Evolutionary conservation across 2,113 vertebrate genomes (phyloP).

Genomic region (Turnix velox): DNA sequence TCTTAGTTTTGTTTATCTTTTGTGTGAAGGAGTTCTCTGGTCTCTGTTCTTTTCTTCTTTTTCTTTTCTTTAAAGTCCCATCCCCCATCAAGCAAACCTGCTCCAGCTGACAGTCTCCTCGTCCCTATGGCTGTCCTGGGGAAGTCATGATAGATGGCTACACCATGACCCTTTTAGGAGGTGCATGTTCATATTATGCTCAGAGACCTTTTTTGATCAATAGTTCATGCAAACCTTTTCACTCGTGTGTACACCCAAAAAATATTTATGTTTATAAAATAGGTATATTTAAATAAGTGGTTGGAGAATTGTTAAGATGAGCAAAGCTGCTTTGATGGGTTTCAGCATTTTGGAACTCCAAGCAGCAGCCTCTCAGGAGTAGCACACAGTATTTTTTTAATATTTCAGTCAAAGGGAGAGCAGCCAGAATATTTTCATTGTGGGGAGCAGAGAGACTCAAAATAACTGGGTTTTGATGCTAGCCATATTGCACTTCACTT

Average conservation of each 20-base stretch:
- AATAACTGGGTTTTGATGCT: constrained; percentile 9
- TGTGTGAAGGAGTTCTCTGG: not conserved
- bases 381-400: not conserved
- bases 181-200: not conserved
- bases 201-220: constrained; percentile 49
- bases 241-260: not conserved
- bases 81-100: not conserved
- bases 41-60: not conserved
- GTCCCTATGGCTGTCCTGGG: constrained; percentile 16
- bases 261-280: not conserved
- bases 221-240: constrained; percentile 14
- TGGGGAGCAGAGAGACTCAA: not conserved
- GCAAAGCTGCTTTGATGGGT: not conserved
- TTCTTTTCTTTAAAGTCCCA: not conserved
- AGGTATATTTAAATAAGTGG: not conserved
- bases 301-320: not conserved
- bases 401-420: constrained; percentile 25
- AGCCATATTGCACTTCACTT: constrained; percentile 46
- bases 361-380: not conserved
- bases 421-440: constrained; percentile 32
- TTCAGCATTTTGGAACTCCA: not conserved
- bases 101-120: constrained; percentile 19
- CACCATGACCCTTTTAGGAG: constrained; percentile 25
- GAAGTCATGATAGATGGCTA: constrained; percentile 46
- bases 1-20: not conserved